phyloP scores from a whole-genome alignment of 2,888 invertebrate species.

The Crematogaster levior region DNA sequence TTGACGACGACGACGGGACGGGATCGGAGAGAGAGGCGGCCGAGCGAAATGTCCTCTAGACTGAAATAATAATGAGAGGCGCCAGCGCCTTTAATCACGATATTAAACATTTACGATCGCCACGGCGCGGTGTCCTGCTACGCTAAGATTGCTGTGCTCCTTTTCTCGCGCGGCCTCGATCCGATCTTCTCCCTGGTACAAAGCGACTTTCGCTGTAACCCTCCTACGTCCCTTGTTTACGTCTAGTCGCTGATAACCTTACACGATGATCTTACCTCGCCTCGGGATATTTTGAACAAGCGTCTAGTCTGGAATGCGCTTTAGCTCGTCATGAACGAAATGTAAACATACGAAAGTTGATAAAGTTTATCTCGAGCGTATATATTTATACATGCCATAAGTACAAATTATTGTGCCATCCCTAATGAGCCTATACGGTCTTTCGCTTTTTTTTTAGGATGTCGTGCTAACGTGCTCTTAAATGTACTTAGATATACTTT shows the following conservation, averaged over 20 bases:
- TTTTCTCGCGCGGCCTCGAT: conserved; percentile 70
- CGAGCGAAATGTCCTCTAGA: conserved; percentile 83
- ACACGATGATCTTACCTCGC: conserved; percentile 60
- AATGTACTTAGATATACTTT: background rate
- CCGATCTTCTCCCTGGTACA: conserved; percentile 72
- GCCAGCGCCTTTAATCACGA: conserved; percentile 85
- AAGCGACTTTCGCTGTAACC: conserved; percentile 59
- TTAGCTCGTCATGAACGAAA: conserved; percentile 21
- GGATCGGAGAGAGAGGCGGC: conserved; percentile 66
- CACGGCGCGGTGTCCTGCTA: conserved; percentile 73
- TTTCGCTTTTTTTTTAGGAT: background rate
- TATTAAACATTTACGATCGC: conserved; percentile 85
- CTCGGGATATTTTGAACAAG: conserved; percentile 26
- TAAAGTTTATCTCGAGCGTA: background rate
- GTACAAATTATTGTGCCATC: background rate
- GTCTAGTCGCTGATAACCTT: conserved; percentile 71
- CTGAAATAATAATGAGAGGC: conserved; percentile 85
- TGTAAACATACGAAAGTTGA: conserved; percentile 11
- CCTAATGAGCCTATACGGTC: background rate
- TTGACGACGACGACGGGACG: conserved; percentile 67
- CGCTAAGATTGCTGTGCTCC: conserved; percentile 69
- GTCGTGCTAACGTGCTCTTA: background rate
- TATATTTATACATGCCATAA: background rate
- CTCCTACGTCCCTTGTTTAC: conserved; percentile 65
- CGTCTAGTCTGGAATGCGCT: conserved; percentile 7